These are phyloP conservation scores for Heliconius cydno DNA, from an alignment of 2,888 invertebrate genomes.

Conservation along the genomic window DNA sequence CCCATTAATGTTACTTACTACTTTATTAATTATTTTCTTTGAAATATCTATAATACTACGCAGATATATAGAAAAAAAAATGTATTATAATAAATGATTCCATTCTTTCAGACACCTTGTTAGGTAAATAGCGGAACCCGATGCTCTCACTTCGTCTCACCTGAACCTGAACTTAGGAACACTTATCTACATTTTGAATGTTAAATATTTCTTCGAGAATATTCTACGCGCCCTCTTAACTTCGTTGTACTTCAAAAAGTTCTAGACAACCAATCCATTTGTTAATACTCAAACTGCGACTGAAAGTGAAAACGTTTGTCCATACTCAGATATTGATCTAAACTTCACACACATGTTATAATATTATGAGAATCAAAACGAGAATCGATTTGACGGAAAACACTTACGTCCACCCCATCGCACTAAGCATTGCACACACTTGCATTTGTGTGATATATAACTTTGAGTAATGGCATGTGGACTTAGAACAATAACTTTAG, in stretches of 20 bases:
- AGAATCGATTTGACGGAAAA: conserved; percentile 61
- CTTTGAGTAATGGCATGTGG: conserved; percentile 76
- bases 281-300: not conserved
- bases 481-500: conserved; percentile 78
- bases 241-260: not conserved
- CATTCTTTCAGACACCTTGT: not conserved
- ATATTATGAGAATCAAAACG: conserved; percentile 31
- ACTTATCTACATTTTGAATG: not conserved
- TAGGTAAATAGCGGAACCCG: no score
- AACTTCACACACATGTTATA: conserved; percentile 12
- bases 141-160: not conserved
- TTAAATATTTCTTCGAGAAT: not conserved
- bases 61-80: not conserved
- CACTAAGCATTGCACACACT: conserved; percentile 52
- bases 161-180: not conserved
- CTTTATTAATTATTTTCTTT: not conserved
- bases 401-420: conserved; percentile 65
- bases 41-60: not conserved
- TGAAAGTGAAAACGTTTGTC: not conserved
- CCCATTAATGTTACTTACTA: not conserved
- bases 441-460: conserved; percentile 71
- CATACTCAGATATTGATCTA: not conserved
- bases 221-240: not conserved
- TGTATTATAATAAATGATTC: not conserved
- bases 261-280: not conserved